A percentile compares a stretch with the other conserved stretches of the same genome.
These are phyloP conservation scores for Drosophila chauvacae DNA, from an alignment of 1,140 invertebrate genomes.

Conservation along the genomic window DNA sequence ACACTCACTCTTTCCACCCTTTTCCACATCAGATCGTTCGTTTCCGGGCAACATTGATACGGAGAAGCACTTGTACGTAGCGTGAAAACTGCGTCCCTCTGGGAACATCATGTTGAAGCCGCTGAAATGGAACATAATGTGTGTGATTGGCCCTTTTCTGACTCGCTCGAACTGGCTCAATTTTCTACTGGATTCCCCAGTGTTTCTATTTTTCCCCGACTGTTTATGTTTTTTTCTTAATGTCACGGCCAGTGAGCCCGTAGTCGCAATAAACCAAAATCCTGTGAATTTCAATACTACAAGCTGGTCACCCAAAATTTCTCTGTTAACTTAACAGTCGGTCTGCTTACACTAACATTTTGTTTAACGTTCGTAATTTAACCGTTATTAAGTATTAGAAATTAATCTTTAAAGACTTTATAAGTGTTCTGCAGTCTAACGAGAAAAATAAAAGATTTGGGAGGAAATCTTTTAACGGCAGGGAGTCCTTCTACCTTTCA, in stretches of 20 bases:
- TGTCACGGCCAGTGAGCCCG: constrained; percentile 12
- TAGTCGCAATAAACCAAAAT: background rate
- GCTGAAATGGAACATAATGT: constrained; percentile 76
- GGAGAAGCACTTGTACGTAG: constrained; percentile 95
- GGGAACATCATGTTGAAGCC: constrained; percentile 92
- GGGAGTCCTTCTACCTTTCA: no score
- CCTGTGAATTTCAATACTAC: background rate
- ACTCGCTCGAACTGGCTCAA: constrained; percentile 2
- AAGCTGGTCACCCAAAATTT: background rate
- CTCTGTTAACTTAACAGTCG: no score
- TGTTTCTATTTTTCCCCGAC: background rate
- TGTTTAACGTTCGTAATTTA: no score
- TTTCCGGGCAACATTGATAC: constrained; percentile 98
- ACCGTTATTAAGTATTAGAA: no score
- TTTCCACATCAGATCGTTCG: constrained; percentile 97
- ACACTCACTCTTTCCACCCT: constrained; percentile 96
- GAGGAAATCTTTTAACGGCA: no score
- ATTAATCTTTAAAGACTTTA: no score
- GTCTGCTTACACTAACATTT: no score
- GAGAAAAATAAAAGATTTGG: no score
- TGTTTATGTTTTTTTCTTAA: constrained; percentile 33
- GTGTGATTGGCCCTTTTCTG: background rate
- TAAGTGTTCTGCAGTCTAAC: no score
- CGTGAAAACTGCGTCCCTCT: constrained; percentile 92
- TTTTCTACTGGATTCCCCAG: constrained; percentile 5